These are phyloP conservation scores for Polypterus senegalus DNA, from an alignment of 2,113 vertebrate genomes.

Conservation along the genomic window DNA sequence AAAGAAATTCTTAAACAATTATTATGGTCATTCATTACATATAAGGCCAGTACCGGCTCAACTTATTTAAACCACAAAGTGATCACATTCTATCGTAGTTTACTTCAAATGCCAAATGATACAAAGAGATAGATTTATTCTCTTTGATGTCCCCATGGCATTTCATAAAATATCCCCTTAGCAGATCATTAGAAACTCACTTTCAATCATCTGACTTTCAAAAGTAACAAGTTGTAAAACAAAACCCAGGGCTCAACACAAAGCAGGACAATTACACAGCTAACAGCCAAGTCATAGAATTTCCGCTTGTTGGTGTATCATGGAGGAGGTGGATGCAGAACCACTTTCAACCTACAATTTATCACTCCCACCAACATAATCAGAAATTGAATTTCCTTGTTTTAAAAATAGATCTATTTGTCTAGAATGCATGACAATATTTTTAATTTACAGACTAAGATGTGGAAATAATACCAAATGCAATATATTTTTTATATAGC, in stretches of 20 bases:
- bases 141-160: constrained; percentile 13
- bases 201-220: constrained; percentile 2
- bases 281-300: not conserved
- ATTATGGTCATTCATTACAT: too few relatives aligned
- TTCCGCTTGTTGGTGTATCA: not conserved
- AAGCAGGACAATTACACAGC: not conserved
- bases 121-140: constrained; percentile 6
- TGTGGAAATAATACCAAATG: too few relatives aligned
- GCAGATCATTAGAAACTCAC: constrained; percentile 8
- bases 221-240: not conserved
- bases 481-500: too few relatives aligned
- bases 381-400: too few relatives aligned
- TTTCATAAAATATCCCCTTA: constrained; percentile 13
- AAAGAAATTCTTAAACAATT: too few relatives aligned
- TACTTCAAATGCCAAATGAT: not conserved
- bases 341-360: too few relatives aligned
- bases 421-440: too few relatives aligned
- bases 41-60: not conserved
- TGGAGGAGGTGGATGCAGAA: too few relatives aligned
- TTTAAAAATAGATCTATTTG: too few relatives aligned
- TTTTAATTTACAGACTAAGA: too few relatives aligned
- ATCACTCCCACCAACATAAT: too few relatives aligned
- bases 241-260: not conserved
- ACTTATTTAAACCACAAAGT: constrained; percentile 1
- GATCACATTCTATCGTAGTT: too few relatives aligned